Base-by-base conservation (phyloP, 1,140 invertebrate genomes). In the Ips typographus region DNA sequence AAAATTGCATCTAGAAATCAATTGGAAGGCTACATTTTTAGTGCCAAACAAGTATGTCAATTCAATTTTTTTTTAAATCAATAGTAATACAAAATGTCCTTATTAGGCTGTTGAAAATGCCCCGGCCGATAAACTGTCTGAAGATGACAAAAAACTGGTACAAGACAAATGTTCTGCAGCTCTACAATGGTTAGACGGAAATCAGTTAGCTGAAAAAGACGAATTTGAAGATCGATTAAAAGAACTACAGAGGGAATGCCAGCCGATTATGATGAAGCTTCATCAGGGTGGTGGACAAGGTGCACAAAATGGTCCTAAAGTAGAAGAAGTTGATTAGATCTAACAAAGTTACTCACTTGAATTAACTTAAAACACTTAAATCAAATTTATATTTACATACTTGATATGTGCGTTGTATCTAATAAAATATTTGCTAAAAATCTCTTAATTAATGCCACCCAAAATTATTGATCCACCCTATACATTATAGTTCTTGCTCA, bases 11-110 rank as follows among this genome's bases (percentile, higher is more conserved):
- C 88, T 1, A 90, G 92, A 72, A 96, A 96, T 78, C 84, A 86
- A 65, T 82, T 96, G n/a, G 94, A 96, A 80, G 84, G 86, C 38
- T 96, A 96, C 78, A 83, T 91, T 40, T 95, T 88, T 85, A 90
- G 84, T 71, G 91, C 91, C 77, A 94, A 94, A 80, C 84, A 87
- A 81, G 88, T 86, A 75, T 38, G 8, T 59, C 2, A 41, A 7
- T 59, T n/a, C 4, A 8, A 40, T 42, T 42, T 3, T 4, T 36
- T 37, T 6, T 55, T 55, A 2, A 53, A 55, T 3, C 4, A 37
- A 52, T 55, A 38, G 2, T 55, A 22, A 22, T 22, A 22, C 22
- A 22, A 22, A 22, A 22, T 22, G 22, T 39, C 40, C n/a, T 22
- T 66, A 55, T 69, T 39, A 86, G 85, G 87, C 86, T 8, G 84